Evolutionary conservation across 2,797 vertebrate genomes (phyloP), one percentile per base, ranked within the genome.

Genomic region (Mormyrus hasselquistii): DNA sequence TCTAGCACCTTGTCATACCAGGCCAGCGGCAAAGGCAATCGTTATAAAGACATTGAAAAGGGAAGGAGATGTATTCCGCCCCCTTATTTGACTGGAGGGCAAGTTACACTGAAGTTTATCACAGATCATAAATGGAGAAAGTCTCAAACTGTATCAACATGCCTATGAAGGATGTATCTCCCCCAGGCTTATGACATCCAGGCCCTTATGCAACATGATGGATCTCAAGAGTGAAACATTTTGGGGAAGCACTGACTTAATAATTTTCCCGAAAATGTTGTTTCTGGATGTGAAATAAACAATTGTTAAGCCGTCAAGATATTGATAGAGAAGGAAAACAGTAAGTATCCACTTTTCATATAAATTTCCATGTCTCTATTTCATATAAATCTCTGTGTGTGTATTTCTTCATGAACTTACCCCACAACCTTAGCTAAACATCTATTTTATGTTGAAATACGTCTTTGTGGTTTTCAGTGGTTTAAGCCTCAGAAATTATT

Each of bases 1-100:
- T 84, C 41, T 83, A 87, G 86, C 90, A 47, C 6, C 86, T 47
- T 89, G 90, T 90, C 90, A 92, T 87, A 89, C 91, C 90, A 90
- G 90, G 90, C 93, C 91, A 92, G 92, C 93, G 91, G 93, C 88
- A 34, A 65, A 79, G 86, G 90, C 89, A 89, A 87, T 91, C 88
- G 91, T 91, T 88, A 92, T 91, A 88, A 85, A 92, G 84, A 89
- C 86, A 76, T 90, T 91, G 88, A 53, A 52, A 86, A 89, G 62
- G 89, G 47, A 10, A 87, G 2, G 50, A 92, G 88, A 89, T 22
- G 90, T 90, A 92, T 88, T 90, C 90, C 4, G 62, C 90, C 87
- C 85, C 89, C 89, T 86, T 29, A 55, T 41, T 57, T 90, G 91
- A 91, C 93, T 90, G 76, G 16, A 76, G 91, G 92, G 91, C 91